phyloP scores from a whole-genome alignment of 1,140 invertebrate species.

The Rhynchophorus ferrugineus region DNA sequence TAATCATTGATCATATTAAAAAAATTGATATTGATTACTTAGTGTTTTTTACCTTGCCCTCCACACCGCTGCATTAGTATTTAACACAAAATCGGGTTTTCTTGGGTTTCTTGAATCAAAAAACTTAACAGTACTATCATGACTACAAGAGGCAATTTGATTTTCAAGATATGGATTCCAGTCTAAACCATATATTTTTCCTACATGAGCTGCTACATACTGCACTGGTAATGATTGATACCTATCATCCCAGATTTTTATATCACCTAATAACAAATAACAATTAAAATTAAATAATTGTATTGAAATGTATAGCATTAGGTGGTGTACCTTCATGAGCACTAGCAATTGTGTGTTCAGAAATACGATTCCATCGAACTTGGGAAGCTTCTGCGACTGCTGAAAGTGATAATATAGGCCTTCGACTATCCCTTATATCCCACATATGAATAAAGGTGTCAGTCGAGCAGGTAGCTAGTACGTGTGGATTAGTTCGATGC shows the following conservation, averaged over 20 bases:
- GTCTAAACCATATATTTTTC: constrained; percentile 88
- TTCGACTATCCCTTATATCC: constrained; percentile 80
- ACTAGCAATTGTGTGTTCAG: constrained; percentile 77
- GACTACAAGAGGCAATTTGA: constrained; percentile 84
- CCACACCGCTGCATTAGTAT: constrained; percentile 85
- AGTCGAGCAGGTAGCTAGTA: constrained; percentile 86
- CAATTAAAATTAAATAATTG: background rate
- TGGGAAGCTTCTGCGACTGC: constrained; percentile 83
- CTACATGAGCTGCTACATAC: constrained; percentile 88
- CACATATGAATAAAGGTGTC: constrained; percentile 91
- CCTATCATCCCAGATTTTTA: constrained; percentile 91
- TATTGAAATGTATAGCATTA: too few relatives aligned
- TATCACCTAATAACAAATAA: constrained; percentile 51
- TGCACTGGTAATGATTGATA: constrained; percentile 80
- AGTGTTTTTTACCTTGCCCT: constrained; percentile 56
- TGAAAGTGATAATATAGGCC: constrained; percentile 72
- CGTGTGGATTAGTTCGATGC: constrained; percentile 81
- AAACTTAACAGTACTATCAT: constrained; percentile 91
- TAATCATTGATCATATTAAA: too few relatives aligned
- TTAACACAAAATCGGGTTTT: constrained; percentile 72
- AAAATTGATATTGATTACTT: too few relatives aligned
- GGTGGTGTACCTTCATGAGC: constrained; percentile 80
- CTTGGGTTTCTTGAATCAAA: constrained; percentile 83
- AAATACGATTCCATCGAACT: constrained; percentile 87
- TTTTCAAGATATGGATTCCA: constrained; percentile 84